phyloP scores from a whole-genome alignment of 2,888 invertebrate species.

The Neoscelio sp. region DNA sequence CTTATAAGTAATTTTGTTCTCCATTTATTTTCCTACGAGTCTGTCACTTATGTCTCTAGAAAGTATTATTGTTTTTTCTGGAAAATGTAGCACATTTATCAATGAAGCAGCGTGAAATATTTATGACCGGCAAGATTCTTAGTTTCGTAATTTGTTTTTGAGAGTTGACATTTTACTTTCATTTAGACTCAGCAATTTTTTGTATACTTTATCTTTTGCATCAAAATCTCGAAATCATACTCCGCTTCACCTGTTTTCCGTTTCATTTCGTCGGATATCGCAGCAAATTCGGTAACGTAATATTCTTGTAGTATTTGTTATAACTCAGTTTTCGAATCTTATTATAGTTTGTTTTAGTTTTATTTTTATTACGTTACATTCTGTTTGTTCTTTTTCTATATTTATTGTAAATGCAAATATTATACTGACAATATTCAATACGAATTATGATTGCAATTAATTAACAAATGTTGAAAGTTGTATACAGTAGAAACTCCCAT shows the following conservation, averaged over 20 bases:
- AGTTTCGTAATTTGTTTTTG: constrained; percentile 33
- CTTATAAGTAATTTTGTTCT: constrained; percentile 26
- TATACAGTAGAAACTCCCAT: too few species aligned
- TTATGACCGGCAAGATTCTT: constrained; percentile 34
- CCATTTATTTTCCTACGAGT: neutral
- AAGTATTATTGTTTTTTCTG: too few species aligned
- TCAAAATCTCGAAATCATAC: constrained; percentile 23
- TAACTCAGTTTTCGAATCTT: neutral
- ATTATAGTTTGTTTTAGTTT: neutral
- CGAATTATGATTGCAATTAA: neutral
- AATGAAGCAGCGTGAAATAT: constrained; percentile 14
- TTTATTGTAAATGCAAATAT: neutral
- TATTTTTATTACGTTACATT: neutral
- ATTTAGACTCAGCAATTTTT: constrained; percentile 4
- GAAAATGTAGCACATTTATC: constrained; percentile 19
- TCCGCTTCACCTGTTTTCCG: constrained; percentile 11
- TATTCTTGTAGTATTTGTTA: constrained; percentile 9
- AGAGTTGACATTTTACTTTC: constrained; percentile 16
- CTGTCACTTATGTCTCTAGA: too few species aligned
- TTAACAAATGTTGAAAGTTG: too few species aligned
- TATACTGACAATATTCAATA: too few species aligned
- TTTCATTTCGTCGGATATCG: constrained; percentile 10
- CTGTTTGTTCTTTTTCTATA: neutral
- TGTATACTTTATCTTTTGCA: constrained; percentile 13
- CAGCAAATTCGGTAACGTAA: constrained; percentile 13